Percentiles rank a stretch among this genome's conserved stretches.
phyloP scores from a whole-genome alignment of 37 sponge, comb jelly and placozoan genomes.

The Amphimedon queenslandica region DNA sequence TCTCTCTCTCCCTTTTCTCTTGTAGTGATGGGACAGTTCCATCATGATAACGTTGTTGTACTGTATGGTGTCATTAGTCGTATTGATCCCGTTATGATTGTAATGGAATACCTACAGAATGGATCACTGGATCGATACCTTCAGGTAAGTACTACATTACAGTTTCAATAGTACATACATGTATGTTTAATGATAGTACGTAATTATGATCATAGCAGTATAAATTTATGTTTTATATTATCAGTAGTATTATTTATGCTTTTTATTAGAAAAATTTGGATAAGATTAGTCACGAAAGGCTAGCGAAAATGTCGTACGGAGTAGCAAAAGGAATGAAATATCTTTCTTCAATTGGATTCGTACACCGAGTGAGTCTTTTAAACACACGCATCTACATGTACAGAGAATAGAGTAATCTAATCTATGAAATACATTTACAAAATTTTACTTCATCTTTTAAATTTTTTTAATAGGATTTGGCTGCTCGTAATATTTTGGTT shows the following conservation, averaged over 20 bases:
- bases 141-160: too few relatives aligned
- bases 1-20: background rate
- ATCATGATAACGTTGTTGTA: conserved; percentile 71
- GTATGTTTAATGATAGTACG: too few relatives aligned
- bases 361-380: conserved; percentile 85
- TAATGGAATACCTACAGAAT: conserved; percentile 92
- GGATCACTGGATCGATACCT: conserved; percentile 88
- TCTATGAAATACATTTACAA: too few relatives aligned
- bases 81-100: conserved; percentile 84
- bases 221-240: too few relatives aligned
- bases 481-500: too few relatives aligned
- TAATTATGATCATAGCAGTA: too few relatives aligned
- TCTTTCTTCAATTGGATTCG: conserved; percentile 60
- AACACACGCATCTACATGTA: too few relatives aligned
- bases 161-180: too few relatives aligned
- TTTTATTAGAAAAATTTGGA: conserved; percentile 60
- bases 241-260: background rate
- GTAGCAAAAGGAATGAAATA: conserved; percentile 80
- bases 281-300: conserved; percentile 10
- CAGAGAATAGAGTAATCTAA: too few relatives aligned
- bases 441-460: too few relatives aligned
- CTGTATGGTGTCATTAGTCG: conserved; percentile 79
- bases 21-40: conserved; percentile 84
- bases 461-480: too few relatives aligned
- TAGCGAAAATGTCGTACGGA: conserved; percentile 60